These are phyloP conservation scores for Drosophila buzzatii DNA, from an alignment of 2,888 invertebrate genomes.

Conservation along the genomic window DNA sequence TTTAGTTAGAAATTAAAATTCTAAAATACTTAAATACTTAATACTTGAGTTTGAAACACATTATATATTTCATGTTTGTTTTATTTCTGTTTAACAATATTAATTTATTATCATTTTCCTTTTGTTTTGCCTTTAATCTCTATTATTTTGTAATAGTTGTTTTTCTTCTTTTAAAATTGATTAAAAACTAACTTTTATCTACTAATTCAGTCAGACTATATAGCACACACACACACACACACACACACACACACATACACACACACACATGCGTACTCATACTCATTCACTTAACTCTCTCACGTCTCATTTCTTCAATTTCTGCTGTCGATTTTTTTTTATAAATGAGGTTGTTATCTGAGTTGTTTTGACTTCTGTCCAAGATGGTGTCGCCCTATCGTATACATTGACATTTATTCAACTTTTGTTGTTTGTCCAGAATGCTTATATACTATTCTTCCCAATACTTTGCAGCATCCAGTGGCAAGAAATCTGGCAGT, in stretches of 20 bases:
- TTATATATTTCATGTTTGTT: not conserved
- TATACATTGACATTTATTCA: not conserved
- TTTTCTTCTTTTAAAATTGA: conserved; percentile 2
- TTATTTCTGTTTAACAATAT: conserved; percentile 13
- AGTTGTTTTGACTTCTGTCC: conserved; percentile 18
- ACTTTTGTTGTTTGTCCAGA: not conserved
- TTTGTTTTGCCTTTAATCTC: not conserved
- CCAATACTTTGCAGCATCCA: conserved; percentile 59
- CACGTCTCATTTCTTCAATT: not conserved
- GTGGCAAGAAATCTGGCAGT: conserved; percentile 71
- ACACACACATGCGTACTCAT: not conserved
- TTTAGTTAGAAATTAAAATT: not conserved
- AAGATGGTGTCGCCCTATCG: conserved; percentile 35
- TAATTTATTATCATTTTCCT: conserved; percentile 13
- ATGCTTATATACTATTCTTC: conserved; percentile 13
- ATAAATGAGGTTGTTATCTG: conserved; percentile 27
- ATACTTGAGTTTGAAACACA: not conserved
- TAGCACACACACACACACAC: not conserved
- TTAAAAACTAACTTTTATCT: not conserved
- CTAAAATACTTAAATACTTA: conserved; percentile 2
- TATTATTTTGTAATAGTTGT: not conserved
- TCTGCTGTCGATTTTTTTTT: conserved; percentile 18
- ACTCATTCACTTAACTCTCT: conserved; percentile 5
- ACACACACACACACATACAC: not conserved
- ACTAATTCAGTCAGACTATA: conserved; percentile 18